Conservation (phyloP, 2,888 invertebrate species). For the Timandra comae region DNA sequence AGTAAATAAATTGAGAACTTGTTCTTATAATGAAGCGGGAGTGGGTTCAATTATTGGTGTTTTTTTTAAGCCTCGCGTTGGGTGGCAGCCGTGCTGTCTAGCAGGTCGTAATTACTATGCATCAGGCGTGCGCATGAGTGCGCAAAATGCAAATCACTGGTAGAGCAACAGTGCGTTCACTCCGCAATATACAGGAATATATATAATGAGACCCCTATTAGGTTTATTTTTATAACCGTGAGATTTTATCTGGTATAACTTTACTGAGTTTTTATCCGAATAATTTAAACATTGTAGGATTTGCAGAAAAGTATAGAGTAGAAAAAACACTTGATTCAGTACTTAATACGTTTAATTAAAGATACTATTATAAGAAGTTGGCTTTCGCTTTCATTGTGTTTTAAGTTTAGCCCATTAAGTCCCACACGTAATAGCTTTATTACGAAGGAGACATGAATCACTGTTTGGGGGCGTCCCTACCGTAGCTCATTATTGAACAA, state of each 20-base stretch:
- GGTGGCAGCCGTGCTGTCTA: constrained; percentile 60
- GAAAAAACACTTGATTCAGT: too few species aligned
- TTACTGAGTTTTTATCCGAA: too few species aligned
- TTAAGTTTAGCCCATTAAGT: too few species aligned
- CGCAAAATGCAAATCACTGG: constrained; percentile 28
- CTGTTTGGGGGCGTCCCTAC: constrained; percentile 31
- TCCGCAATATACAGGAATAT: constrained; percentile 13
- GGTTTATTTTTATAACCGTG: constrained; percentile 8
- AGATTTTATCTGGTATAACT: constrained; percentile 3
- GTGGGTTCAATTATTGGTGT: constrained; percentile 16
- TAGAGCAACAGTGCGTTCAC: constrained; percentile 25
- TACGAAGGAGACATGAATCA: constrained; percentile 35
- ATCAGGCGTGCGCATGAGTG: constrained; percentile 26
- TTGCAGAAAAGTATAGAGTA: too few species aligned
- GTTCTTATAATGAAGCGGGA: constrained; percentile 4
- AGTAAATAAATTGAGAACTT: constrained; percentile 6
- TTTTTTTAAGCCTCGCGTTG: constrained; percentile 26
- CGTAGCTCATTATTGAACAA: constrained; percentile 31
- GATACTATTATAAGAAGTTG: too few species aligned
- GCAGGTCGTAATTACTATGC: constrained; percentile 37
- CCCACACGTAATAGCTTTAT: constrained; percentile 5
- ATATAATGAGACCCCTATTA: constrained; percentile 17
- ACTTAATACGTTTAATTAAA: too few species aligned
- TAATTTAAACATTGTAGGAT: too few species aligned
- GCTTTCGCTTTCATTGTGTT: too few species aligned